Conservation (phyloP, 2,888 invertebrate species). For the Sphaerophoria rueppellii region DNA sequence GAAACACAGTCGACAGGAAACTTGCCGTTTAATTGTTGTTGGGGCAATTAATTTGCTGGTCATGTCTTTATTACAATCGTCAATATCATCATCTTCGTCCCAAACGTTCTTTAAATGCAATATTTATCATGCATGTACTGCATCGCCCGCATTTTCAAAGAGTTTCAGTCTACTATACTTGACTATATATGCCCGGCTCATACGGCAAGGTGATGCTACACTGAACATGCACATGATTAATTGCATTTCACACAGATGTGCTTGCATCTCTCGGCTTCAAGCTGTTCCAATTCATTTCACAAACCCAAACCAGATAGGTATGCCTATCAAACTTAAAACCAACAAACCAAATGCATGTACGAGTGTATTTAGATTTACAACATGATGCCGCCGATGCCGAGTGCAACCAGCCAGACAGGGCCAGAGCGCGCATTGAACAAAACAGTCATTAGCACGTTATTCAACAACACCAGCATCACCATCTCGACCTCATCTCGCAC, state of each 20-base stretch:
- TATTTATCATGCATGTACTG: neutral
- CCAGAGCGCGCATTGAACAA: slow-evolving; percentile 51
- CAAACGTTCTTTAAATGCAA: slow-evolving; percentile 6
- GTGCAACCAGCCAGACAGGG: slow-evolving; percentile 48
- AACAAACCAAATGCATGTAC: slow-evolving; percentile 37
- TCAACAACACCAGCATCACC: slow-evolving; percentile 48
- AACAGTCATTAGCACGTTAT: slow-evolving; percentile 72
- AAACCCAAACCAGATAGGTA: slow-evolving; percentile 63
- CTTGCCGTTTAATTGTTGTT: slow-evolving; percentile 63
- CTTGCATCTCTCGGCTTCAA: slow-evolving; percentile 39
- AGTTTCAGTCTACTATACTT: slow-evolving; percentile 11
- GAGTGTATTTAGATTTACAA: neutral
- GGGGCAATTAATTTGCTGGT: slow-evolving; percentile 62
- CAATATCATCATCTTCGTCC: slow-evolving; percentile 12
- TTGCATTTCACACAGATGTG: slow-evolving; percentile 71
- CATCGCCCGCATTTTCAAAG: slow-evolving; percentile 60
- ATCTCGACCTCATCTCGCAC: slow-evolving; percentile 39
- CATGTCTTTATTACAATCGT: slow-evolving; percentile 55
- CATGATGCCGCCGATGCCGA: slow-evolving; percentile 34
- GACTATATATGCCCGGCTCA: neutral
- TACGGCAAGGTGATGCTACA: slow-evolving; percentile 53
- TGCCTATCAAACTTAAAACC: neutral
- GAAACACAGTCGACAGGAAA: slow-evolving; percentile 31
- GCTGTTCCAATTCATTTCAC: slow-evolving; percentile 71
- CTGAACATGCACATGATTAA: slow-evolving; percentile 67